Evolutionary conservation across 2,797 vertebrate genomes (phyloP), one percentile per base, ranked within the genome.

Genomic region (Leucoraja ocellata): DNA sequence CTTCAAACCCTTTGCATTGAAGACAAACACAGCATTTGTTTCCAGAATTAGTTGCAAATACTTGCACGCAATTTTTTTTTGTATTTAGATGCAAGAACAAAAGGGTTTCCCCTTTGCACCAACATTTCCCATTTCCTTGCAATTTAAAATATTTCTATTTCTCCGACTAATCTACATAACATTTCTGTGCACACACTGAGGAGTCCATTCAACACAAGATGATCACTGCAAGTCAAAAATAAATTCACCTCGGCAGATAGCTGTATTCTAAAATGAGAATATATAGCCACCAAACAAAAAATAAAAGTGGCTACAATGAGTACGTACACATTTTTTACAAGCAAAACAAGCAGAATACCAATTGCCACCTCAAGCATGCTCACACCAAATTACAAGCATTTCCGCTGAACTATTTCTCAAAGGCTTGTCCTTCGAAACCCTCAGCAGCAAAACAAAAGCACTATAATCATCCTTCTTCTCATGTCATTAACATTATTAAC

Each of bases 351-450:
- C n/a, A 18, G 61, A 63, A 86, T 58, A 84, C 25, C 83, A n/a
- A 63, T 25, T 61, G 54, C 81, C 25, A 61, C 28, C 13, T 32
- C 58, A 32, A 86, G n/a, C 63, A 16, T 7, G 61, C 65, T 88
- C 84, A 88, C 63, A 88, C n/a, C 32, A 88, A 8, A 23, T 88
- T 88, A 88, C 21, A 88, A 88, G 84, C 11, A 86, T 61, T 63
- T 86, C 7, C n/a, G 21, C 21, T 36, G 3, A 88, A 21, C n/a
- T 68, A 36, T 88, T 36, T 68, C 16, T 88, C 68, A 9, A 65
- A 88, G 32, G 21, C 14, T 32, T 88, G 63, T 25, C 61, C 54
- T 86, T 65, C 18, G 28, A 32, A 32, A 1, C 16, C 21, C n/a
- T 88, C 13, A 68, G 84, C 7, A 68, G 63, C 28, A 14, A 63